These are phyloP conservation scores for Aramus guarauna DNA, from an alignment of 2,113 vertebrate genomes.

Conservation along the genomic window DNA sequence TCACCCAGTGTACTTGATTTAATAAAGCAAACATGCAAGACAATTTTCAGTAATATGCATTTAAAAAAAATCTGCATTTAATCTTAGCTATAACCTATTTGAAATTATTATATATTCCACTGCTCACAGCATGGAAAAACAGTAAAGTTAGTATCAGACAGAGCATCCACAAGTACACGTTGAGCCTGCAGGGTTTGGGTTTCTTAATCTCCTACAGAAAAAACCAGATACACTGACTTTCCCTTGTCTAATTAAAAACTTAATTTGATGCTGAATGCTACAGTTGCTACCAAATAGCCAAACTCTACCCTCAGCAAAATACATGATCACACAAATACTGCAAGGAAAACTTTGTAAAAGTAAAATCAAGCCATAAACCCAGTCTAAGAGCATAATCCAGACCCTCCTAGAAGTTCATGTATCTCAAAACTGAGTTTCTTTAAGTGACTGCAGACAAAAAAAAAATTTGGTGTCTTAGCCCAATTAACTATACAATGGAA, in stretches of 20 bases:
- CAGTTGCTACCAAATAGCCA: neutral
- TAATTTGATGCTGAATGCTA: neutral
- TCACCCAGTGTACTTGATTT: neutral
- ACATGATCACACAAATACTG: neutral
- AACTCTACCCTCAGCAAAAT: neutral
- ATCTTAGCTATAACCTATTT: neutral
- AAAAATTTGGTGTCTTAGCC: neutral
- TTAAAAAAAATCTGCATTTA: neutral
- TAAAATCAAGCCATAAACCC: neutral
- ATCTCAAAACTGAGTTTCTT: neutral
- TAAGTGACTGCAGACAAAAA: neutral
- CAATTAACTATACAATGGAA: neutral
- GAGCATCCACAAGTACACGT: neutral
- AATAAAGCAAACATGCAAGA: neutral
- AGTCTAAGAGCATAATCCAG: neutral
- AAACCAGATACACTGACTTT: neutral
- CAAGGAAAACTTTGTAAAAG: neutral
- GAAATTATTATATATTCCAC: neutral
- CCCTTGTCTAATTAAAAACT: neutral
- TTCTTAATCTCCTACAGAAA: fast-evolving
- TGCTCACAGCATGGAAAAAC: neutral
- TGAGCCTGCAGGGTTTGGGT: fast-evolving
- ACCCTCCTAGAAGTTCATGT: fast-evolving
- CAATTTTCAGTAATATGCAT: neutral
- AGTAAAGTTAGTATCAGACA: neutral